Evolutionary conservation across 2,113 vertebrate genomes (phyloP).

Genomic region (Excalfactoria chinensis): DNA sequence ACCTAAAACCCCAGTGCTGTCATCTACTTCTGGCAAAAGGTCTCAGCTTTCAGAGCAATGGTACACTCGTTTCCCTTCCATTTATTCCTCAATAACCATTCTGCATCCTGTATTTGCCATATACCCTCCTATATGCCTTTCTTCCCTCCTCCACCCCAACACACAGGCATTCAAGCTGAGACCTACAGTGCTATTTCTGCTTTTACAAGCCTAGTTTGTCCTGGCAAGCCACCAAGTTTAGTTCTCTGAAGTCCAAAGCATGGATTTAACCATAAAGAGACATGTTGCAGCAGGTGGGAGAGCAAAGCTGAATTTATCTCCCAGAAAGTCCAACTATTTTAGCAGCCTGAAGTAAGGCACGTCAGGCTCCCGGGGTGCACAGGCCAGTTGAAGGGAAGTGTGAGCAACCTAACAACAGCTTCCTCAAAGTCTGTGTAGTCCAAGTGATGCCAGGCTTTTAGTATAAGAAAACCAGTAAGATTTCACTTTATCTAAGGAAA

Average conservation of each 20-base stretch:
- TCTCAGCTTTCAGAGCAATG: neutral
- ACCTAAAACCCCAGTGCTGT: neutral
- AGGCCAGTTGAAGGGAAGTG: neutral
- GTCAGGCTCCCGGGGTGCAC: neutral
- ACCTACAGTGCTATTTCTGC: neutral
- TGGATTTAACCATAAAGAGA: neutral
- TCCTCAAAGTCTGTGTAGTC: neutral
- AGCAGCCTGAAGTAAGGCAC: neutral
- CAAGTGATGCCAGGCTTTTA: neutral
- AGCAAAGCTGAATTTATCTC: neutral
- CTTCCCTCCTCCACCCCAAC: no score
- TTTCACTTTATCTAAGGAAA: neutral
- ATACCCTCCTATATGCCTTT: neutral
- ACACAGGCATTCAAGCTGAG: neutral
- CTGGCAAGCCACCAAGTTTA: neutral
- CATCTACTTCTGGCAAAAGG: neutral
- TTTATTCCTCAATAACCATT: neutral
- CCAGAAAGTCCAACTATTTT: neutral
- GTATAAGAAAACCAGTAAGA: neutral
- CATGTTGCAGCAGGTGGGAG: neutral
- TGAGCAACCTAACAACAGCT: accelerated
- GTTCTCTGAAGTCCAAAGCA: neutral
- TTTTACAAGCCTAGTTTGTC: neutral
- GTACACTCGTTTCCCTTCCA: neutral
- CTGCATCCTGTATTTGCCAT: neutral